phyloP scores from a whole-genome alignment of 2,113 vertebrate species.

The Phycodurus eques region DNA sequence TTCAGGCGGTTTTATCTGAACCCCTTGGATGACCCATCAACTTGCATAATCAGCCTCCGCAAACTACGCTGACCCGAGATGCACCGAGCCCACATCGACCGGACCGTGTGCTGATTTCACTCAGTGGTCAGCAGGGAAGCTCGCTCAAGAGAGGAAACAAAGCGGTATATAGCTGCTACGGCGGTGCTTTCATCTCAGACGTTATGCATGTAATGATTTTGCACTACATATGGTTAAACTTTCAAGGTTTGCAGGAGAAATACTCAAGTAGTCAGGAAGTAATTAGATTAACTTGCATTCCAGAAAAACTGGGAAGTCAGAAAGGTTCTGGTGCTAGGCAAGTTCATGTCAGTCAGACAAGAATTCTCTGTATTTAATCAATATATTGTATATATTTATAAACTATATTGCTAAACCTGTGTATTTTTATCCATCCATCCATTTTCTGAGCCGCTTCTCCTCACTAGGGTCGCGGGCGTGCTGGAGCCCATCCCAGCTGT shows the following conservation, averaged over 20 bases:
- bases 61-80: background rate
- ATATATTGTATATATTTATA: background rate
- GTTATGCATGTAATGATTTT: conserved; percentile 1
- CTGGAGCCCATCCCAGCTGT: too few species aligned
- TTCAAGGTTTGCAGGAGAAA: background rate
- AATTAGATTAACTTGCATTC: background rate
- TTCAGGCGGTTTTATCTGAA: background rate
- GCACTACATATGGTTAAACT: background rate
- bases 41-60: background rate
- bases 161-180: background rate
- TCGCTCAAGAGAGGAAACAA: background rate
- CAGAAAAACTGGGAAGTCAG: background rate
- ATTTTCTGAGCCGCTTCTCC: too few species aligned
- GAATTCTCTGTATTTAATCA: background rate
- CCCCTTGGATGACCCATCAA: background rate
- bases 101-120: background rate
- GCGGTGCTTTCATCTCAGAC: background rate
- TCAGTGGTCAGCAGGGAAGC: background rate
- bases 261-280: background rate
- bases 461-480: too few species aligned
- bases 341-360: background rate
- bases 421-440: background rate
- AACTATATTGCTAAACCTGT: background rate
- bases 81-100: background rate
- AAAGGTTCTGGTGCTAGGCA: background rate